Evolutionary conservation across 2,888 invertebrate species (phyloP).

Genomic region (Athalia rosae): DNA sequence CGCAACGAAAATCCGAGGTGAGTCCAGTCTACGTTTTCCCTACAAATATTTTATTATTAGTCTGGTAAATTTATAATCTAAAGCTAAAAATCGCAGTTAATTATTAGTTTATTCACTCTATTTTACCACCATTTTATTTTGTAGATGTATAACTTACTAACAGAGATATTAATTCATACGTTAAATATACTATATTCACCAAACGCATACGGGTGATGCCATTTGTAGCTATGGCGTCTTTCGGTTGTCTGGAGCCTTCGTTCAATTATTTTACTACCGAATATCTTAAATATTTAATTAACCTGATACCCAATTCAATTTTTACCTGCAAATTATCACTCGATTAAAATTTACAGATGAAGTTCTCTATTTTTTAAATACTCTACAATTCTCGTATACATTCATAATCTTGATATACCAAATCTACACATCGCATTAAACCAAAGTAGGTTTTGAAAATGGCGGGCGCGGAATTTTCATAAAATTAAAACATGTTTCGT

Average conservation of each 20-base stretch:
- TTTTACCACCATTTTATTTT: conserved; percentile 31
- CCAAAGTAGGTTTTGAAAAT: conserved; percentile 52
- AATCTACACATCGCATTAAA: conserved; percentile 36
- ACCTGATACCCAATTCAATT: not conserved
- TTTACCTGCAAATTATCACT: conserved; percentile 15
- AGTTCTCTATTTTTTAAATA: conserved; percentile 2
- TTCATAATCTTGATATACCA: not conserved
- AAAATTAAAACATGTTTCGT: conserved; percentile 38
- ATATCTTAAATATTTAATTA: not conserved
- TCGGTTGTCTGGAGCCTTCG: conserved; percentile 36
- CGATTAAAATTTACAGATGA: conserved; percentile 32
- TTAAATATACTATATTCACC: conserved; percentile 21
- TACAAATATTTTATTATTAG: conserved; percentile 45
- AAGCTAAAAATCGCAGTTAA: conserved; percentile 46
- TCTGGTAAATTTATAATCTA: conserved; percentile 32
- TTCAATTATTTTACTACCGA: conserved; percentile 33
- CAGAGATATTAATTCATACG: conserved; percentile 42
- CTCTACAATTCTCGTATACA: not conserved
- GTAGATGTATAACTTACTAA: conserved; percentile 12
- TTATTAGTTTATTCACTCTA: conserved; percentile 46
- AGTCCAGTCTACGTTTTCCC: conserved; percentile 41
- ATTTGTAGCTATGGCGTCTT: conserved; percentile 45
- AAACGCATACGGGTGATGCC: conserved; percentile 45
- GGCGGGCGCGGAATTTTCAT: conserved; percentile 56
- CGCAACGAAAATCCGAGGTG: conserved; percentile 50